phyloP scores from a whole-genome alignment of 2,113 vertebrate genomes.

The Collichthys lucidus region DNA sequence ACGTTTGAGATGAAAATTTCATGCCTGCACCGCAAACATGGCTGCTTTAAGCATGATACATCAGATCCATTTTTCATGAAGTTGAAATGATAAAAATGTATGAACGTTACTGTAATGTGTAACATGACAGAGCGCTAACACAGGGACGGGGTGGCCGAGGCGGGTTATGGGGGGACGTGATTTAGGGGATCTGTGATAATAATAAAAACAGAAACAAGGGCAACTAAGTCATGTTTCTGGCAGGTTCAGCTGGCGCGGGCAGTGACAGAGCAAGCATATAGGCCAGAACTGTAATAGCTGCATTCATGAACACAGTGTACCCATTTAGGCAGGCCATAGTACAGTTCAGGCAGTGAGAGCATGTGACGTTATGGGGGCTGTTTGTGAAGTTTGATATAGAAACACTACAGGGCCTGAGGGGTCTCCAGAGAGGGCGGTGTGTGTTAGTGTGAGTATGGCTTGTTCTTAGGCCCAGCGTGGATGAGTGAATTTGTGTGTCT shows the following conservation, averaged over 20 bases:
- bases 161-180: too few species aligned
- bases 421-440: constrained; percentile 66
- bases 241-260: constrained; percentile 21
- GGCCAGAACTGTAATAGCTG: constrained; percentile 47
- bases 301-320: constrained; percentile 50
- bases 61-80: background rate
- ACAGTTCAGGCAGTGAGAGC: constrained; percentile 50
- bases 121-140: background rate
- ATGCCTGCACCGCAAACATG: background rate
- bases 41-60: background rate
- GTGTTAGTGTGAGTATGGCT: constrained; percentile 47
- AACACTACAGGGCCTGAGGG: constrained; percentile 65
- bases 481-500: constrained; percentile 69
- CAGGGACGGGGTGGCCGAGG: too few species aligned
- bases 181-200: background rate
- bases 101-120: background rate
- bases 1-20: background rate
- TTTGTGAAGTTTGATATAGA: constrained; percentile 74
- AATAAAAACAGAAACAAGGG: constrained; percentile 24
- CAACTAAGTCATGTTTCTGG: constrained; percentile 22
- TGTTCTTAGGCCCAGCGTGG: constrained; percentile 65
- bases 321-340: constrained; percentile 34
- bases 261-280: constrained; percentile 37
- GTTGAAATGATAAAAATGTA: background rate
- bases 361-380: constrained; percentile 66